Evolutionary conservation across 2,888 invertebrate genomes (phyloP).

Genomic region (Drosophila trichaetosa): DNA sequence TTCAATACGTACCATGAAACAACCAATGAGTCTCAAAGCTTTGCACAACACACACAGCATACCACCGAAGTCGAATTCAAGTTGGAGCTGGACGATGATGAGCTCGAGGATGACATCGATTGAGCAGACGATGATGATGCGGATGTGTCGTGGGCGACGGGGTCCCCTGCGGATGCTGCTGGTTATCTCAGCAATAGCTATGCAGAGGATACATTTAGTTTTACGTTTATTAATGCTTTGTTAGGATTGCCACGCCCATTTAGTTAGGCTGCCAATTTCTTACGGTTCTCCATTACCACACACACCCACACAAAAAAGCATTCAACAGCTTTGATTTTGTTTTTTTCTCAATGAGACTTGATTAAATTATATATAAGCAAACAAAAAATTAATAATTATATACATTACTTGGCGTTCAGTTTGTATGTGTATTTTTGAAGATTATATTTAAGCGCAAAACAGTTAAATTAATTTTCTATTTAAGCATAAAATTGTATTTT

Average conservation of each 20-base stretch:
- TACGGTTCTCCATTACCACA: constrained; percentile 29
- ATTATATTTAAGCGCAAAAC: constrained; percentile 67
- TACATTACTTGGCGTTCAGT: constrained; percentile 56
- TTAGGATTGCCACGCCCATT: constrained; percentile 78
- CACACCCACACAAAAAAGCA: constrained; percentile 28
- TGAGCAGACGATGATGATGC: constrained; percentile 72
- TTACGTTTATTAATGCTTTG: constrained; percentile 83
- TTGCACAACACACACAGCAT: constrained; percentile 62
- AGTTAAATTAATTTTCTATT: constrained; percentile 63
- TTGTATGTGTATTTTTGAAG: constrained; percentile 64
- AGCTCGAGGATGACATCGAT: constrained; percentile 83
- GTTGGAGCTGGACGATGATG: constrained; percentile 82
- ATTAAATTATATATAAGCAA: constrained; percentile 52
- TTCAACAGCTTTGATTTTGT: constrained; percentile 56
- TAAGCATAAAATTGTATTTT: constrained; percentile 66
- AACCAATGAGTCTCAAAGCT: constrained; percentile 78
- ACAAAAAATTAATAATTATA: constrained; percentile 39
- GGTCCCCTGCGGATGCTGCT: constrained; percentile 41
- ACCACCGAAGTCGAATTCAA: constrained; percentile 71
- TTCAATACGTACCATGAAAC: constrained; percentile 74
- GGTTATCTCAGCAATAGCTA: constrained; percentile 41
- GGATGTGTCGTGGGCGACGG: constrained; percentile 42
- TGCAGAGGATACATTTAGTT: constrained; percentile 81
- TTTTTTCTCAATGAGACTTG: constrained; percentile 75
- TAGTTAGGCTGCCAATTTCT: constrained; percentile 46